phyloP scores from a whole-genome alignment of 2,797 vertebrate genomes.

The Simalia tracyae region DNA sequence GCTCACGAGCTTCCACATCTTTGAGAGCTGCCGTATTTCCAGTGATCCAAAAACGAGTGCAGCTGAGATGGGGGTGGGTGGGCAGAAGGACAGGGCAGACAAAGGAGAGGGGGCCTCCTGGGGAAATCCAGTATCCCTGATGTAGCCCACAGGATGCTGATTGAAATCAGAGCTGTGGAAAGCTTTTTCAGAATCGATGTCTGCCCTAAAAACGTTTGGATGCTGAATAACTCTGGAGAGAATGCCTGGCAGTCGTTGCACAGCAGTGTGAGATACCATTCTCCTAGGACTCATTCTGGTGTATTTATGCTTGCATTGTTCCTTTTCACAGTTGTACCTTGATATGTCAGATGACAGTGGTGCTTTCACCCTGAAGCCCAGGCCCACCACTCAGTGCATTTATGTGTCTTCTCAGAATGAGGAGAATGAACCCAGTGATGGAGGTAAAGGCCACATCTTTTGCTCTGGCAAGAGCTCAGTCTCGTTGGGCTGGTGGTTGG shows the following conservation, averaged over 20 bases:
- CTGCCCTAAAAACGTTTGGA: not conserved
- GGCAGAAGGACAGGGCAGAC: no score
- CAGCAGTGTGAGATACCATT: accelerated
- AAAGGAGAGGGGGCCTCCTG: no score
- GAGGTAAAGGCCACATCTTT: constrained; percentile 34
- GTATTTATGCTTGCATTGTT: not conserved
- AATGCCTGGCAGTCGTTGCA: no score
- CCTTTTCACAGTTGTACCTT: constrained; percentile 77
- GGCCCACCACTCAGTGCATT: constrained; percentile 61
- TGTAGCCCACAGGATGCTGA: not conserved
- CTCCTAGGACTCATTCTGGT: not conserved
- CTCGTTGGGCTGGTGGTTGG: not conserved
- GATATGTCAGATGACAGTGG: constrained; percentile 76
- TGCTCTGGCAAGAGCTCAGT: not conserved
- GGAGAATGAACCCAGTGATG: constrained; percentile 17
- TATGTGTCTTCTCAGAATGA: constrained; percentile 43
- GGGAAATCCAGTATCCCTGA: not conserved
- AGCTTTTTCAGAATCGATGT: not conserved
- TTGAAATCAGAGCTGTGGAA: not conserved
- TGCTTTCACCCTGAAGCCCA: constrained; percentile 78
- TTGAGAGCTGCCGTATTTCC: not conserved
- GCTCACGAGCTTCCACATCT: not conserved
- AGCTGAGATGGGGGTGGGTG: not conserved
- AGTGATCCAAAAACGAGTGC: not conserved
- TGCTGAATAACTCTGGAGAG: not conserved